A percentile compares a stretch with the other conserved stretches of the same genome.
Conservation (phyloP, 2,797 vertebrate species). For the Sebastes baramenuke region DNA sequence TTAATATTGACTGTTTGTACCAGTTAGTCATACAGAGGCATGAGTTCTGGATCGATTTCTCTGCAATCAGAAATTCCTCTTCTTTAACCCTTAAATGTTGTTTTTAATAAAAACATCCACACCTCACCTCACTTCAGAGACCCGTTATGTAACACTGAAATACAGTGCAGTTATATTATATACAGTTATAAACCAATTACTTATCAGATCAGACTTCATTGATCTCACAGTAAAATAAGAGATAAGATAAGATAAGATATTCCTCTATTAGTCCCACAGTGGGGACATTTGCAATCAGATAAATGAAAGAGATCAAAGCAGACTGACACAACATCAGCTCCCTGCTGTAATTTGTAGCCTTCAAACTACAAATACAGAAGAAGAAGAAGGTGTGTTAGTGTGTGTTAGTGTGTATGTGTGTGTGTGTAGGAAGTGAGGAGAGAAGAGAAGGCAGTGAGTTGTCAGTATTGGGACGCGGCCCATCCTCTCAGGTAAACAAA, state of each 20-base stretch:
- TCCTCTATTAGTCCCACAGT: no score
- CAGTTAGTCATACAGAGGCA: background rate
- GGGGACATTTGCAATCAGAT: no score
- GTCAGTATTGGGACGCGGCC: conserved; percentile 21
- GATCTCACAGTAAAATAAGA: no score
- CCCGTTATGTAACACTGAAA: background rate
- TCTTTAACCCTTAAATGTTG: background rate
- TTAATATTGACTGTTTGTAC: background rate
- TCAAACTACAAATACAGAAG: no score
- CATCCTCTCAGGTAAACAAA: conserved; percentile 39
- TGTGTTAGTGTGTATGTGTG: background rate
- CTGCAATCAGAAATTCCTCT: background rate
- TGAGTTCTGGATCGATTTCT: no score
- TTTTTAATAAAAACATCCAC: background rate
- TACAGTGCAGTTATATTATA: background rate
- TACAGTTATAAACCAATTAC: no score
- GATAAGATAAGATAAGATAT: no score
- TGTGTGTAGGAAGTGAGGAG: background rate
- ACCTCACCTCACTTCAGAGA: background rate
- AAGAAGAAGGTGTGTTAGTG: no score
- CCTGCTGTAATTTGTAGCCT: no score
- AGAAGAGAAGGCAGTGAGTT: background rate
- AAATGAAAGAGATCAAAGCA: no score
- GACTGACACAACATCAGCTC: no score
- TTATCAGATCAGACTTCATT: no score